Evolutionary conservation across 2,888 invertebrate species (phyloP), one percentile per base, ranked within the genome.

Genomic region (Homarus gammarus): DNA sequence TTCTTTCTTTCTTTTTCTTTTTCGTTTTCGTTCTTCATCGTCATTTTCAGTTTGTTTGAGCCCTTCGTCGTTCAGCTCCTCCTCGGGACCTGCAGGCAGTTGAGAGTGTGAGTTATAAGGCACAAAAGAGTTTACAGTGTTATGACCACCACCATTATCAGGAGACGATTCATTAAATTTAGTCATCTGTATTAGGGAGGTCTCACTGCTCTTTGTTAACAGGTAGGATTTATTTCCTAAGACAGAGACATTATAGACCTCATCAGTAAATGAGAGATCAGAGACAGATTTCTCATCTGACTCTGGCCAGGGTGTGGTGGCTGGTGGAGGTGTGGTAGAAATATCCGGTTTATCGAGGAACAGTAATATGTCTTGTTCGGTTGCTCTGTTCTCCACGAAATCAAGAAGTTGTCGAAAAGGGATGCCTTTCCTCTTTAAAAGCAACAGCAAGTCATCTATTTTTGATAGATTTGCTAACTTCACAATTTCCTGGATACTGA

Each of bases 381-480:
- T 68, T 18, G 70, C 88, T n/a, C 88, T 77, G 33, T n/a, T 31
- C 2, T 70, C 78, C 5, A 88, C 31, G 27, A 70, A 77, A n/a
- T 83, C 40, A 15, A 38, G 51, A 33, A 88, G 75, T n/a, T 88
- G n/a, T 8, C 64, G 27, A 33, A 77, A 75, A 5, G 38, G 49
- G 15, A 83, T 70, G n/a, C 82, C 77, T 51, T 49, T 88, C 36
- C 36, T 68, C 36, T 88, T 68, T 51, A 88, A 51, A 18, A 83
- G 27, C 36, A 56, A 36, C 22, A 64, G 40, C 5, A 88, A 77
- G 8, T 88, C 78, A 5, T 68, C 83, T 27, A 22, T 44, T 5
- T 75, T 70, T 2, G 77, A 38, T 8, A 89, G 64, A 33, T 77
- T 77, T 31, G 15, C 40, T 22, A 78, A 36, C 18, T 68, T 38